Percentiles rank a stretch among this genome's conserved stretches.
These are phyloP conservation scores for Orthosia cruda DNA, from an alignment of 2,888 invertebrate genomes.

Conservation along the genomic window DNA sequence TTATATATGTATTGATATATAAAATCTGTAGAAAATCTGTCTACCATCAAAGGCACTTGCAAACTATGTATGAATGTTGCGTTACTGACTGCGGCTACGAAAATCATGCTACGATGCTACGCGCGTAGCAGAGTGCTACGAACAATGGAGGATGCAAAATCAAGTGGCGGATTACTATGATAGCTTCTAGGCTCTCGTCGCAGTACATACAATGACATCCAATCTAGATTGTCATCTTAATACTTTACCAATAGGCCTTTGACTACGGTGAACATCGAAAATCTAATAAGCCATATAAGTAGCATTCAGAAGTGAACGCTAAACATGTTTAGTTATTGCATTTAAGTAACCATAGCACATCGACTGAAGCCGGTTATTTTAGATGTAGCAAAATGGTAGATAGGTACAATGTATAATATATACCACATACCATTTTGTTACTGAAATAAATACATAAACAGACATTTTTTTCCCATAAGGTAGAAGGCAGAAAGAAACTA, in stretches of 20 bases:
- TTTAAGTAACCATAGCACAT: too few relatives aligned
- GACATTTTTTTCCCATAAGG: too few relatives aligned
- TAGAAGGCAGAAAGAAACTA: too few relatives aligned
- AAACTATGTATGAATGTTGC: not conserved
- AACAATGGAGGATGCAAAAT: slow-evolving; percentile 9
- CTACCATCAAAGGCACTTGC: not conserved
- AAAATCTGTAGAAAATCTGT: too few relatives aligned
- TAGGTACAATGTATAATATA: too few relatives aligned
- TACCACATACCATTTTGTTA: not conserved
- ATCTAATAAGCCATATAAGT: not conserved
- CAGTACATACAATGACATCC: not conserved
- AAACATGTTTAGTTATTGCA: too few relatives aligned
- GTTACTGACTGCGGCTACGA: not conserved
- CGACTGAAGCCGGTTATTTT: too few relatives aligned
- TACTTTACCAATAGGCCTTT: not conserved
- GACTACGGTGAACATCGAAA: not conserved
- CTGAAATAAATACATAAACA: not conserved
- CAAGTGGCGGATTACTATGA: slow-evolving; percentile 8
- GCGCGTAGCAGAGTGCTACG: slow-evolving; percentile 44
- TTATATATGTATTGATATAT: too few relatives aligned
- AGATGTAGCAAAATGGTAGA: too few relatives aligned
- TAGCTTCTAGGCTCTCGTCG: slow-evolving; percentile 5
- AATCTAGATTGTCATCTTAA: slow-evolving; percentile 49
- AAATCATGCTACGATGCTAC: slow-evolving; percentile 36
- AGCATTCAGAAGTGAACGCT: not conserved